Base-by-base conservation (phyloP, 2,797 vertebrate species). In the Acipenser oxyrinchus region DNA sequence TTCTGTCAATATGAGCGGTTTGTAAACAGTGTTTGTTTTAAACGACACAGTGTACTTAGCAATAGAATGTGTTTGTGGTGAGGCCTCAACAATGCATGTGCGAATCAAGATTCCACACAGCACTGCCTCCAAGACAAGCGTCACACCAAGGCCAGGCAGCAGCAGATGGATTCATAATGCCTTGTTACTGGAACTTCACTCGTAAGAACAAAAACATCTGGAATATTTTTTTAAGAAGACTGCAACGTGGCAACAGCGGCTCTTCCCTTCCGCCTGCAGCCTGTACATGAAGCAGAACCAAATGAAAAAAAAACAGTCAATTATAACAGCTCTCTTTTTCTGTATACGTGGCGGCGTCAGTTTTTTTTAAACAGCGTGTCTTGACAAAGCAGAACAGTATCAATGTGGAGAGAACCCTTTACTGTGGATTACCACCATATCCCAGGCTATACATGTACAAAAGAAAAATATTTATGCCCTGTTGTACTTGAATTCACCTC, bases 201-300 rank as follows among this genome's bases (percentile, higher is more conserved):
- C 76, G 69, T 76, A 75, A 82, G 85, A 84, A 80, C 80, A 83
- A 70, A 80, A 89, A 93, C 80, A 94, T 91, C 92, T 93, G 93
- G 90, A 90, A 83, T n/a, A n/a, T 37, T 37, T 37, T 37, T 37
- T 37, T 37, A 50, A 50, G 48, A 65, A 60, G 55, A 48, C 66
- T 70, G 59, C 83, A 76, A 87, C 88, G 90, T 91, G 90, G 89
- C 90, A 89, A 81, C 79, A 79, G 77, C 23, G 70, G 68, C 57
- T 57, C 69, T 78, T 69, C 75, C 69, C 72, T 75, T 69, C 66
- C 78, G 79, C 80, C 73, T 79, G 61, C 7, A 70, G 82, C 77
- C 72, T 78, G 73, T 71, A 66, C 73, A 1, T 76, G 73, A 64
- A 78, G 57, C 64, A 72, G 73, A 76, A 71, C 64, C 69, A 77